phyloP scores from a whole-genome alignment of 2,113 vertebrate genomes.

The Protobothrops flavoviridis region DNA sequence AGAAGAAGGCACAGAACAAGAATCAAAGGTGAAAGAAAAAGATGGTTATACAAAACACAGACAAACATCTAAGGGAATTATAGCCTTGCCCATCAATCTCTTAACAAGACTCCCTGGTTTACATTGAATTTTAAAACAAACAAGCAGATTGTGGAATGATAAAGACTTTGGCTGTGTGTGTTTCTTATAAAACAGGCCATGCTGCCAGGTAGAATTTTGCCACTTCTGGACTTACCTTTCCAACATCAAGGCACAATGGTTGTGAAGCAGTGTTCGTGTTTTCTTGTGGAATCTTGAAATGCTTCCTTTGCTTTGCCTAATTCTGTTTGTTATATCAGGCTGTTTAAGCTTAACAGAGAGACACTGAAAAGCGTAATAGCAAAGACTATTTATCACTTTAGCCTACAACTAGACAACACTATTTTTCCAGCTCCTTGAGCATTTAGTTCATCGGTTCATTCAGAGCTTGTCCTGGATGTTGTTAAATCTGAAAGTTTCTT shows the following conservation, averaged over 20 bases:
- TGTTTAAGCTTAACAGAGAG: neutral
- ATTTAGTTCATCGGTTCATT: neutral
- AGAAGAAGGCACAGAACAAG: neutral
- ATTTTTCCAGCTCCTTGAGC: neutral
- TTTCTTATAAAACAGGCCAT: neutral
- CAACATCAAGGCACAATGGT: neutral
- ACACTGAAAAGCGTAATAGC: neutral
- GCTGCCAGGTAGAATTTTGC: neutral
- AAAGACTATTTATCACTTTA: neutral
- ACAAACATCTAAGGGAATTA: neutral
- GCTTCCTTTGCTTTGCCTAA: neutral
- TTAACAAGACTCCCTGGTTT: no score
- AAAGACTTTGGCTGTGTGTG: neutral
- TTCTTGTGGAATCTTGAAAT: neutral
- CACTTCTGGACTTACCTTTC: neutral
- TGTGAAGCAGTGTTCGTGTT: no score
- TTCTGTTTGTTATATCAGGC: neutral
- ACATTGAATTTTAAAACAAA: neutral
- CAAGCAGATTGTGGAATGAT: neutral
- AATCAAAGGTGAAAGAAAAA: neutral
- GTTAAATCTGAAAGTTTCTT: neutral
- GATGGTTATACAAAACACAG: neutral
- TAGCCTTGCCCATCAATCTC: neutral
- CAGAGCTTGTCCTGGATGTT: neutral
- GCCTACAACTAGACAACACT: neutral